phyloP scores from a whole-genome alignment of 1,140 invertebrate genomes.

The Plodia interpunctella region DNA sequence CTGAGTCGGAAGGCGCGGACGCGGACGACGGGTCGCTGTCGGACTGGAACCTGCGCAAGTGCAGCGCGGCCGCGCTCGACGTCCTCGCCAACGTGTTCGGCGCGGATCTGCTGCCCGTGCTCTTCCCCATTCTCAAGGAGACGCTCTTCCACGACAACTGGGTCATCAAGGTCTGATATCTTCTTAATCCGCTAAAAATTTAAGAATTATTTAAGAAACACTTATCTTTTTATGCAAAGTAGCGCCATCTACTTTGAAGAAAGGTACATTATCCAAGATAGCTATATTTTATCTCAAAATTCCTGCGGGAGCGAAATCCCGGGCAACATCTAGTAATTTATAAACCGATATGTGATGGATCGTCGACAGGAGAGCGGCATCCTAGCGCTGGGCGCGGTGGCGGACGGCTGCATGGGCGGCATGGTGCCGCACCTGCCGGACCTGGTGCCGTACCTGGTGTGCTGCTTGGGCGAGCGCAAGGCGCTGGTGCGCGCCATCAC shows the following conservation, averaged over 20 bases:
- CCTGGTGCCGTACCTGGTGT: slow-evolving; percentile 96
- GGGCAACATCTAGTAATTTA: too few relatives aligned
- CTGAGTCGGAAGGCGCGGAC: slow-evolving; percentile 87
- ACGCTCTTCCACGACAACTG: slow-evolving; percentile 97
- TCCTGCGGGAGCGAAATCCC: too few relatives aligned
- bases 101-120: slow-evolving; percentile 94
- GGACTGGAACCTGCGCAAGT: slow-evolving; percentile 99
- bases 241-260: too few relatives aligned
- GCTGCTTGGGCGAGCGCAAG: slow-evolving; percentile 95
- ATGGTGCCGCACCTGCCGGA: slow-evolving; percentile 98
- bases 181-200: too few relatives aligned
- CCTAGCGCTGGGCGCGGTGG: slow-evolving; percentile 96
- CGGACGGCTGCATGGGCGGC: slow-evolving; percentile 99
- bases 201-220: too few relatives aligned
- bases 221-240: too few relatives aligned
- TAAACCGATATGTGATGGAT: too few relatives aligned
- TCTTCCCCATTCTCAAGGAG: slow-evolving; percentile 97
- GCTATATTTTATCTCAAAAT: too few relatives aligned
- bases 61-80: slow-evolving; percentile 98
- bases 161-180: slow-evolving; percentile 95
- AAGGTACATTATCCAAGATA: too few relatives aligned
- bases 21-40: slow-evolving; percentile 95
- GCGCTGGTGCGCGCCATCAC: slow-evolving; percentile 98
- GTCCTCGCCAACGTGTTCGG: slow-evolving; percentile 98
- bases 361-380: slow-evolving; percentile 97